Evolutionary conservation across 2,113 vertebrate genomes (phyloP), one percentile per base, ranked within the genome.

Genomic region (Fregata magnificens): DNA sequence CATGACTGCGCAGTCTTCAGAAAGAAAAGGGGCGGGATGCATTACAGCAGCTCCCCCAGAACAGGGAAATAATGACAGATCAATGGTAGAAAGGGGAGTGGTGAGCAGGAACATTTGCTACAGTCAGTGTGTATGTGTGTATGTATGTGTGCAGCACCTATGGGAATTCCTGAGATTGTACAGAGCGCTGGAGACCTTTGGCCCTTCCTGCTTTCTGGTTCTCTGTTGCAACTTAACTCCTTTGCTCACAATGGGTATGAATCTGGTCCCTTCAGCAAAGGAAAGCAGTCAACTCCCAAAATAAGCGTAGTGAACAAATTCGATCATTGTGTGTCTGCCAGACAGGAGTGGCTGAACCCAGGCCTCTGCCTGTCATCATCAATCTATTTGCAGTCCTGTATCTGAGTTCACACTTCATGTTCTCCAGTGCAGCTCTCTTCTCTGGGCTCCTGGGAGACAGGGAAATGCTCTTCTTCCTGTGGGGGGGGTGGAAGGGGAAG

Each of bases 321-420:
- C 62, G 76, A 7, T 94, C 84, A 36, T 22, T 47, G 73, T 3
- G 3, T 26, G 77, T 45, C 81, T 84, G 73, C 44, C 84, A 82
- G 89, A 45, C 73, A 82, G 93, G 66, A 90, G 84, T 87, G 95
- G 93, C 65, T 91, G 87, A 93, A 91, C 74, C 89, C 91, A 96
- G 93, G 62, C 84, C 89, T 80, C 91, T 3, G 53, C 90, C 90
- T 94, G 92, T 87, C 84, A n/a, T 65, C 84, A 94, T 90, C 92
- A 80, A 90, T 91, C 92, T 82, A 11, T 90, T 50, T 85, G 90
- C 82, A 90, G 85, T 36, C 62, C 56, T 1, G 0, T 65, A 49
- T 72, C 74, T 40, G 93, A 69, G 78, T 56, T 91, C 82, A 71
- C 81, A 63, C 84, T 69, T 87, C 3, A 9, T 3, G 14, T 47